Base-by-base conservation (phyloP, 2,888 invertebrate genomes). In the Allygus modestus region DNA sequence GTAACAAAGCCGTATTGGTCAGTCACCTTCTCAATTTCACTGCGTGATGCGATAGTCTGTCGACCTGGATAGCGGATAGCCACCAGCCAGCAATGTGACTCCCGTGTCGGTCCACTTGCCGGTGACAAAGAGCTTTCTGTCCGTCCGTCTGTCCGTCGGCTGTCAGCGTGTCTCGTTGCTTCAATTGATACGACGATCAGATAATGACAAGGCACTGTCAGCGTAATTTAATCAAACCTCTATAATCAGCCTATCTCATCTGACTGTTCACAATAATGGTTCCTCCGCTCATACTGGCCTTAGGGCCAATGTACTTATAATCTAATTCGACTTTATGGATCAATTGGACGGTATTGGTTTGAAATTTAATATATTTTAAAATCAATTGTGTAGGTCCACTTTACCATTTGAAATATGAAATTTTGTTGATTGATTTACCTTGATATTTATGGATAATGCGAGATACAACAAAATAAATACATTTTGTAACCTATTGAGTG, bases 141-240 rank as follows among this genome's bases (percentile, higher is more conserved):
- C 37, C 5, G 37, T 7, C 37, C 12, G 17, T 12, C 17, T 46
- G 46, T 15, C 46, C 2, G 46, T 15, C 46, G 46, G 1, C 46
- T 46, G 46, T 46, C 46, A 46, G 12, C 46, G 46, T 11, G 37
- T n/a, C n/a, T n/a, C n/a, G n/a, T n/a, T n/a, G n/a, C n/a, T n/a
- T 37, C 37, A 37, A 37, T 4, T 17, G 46, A 46, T 15, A 11
- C 28, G 65, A 65, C 65, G 31, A 20, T 12, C 65, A 65, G 65
- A 65, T 65, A 28, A 58, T 58, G 58, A 58, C 58, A 58, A 23
- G 58, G 7, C 58, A 9, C 2, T 31, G 65, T 65, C 65, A 31
- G 15, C 65, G 65, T 65, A 65, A 65, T 65, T 65, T 65, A 65
- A 65, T 65, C 65, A 31, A 65, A 65, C 65, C 28, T 65, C 15